Conservation (phyloP, 1,140 invertebrate genomes). For the Procambarus clarkii region DNA sequence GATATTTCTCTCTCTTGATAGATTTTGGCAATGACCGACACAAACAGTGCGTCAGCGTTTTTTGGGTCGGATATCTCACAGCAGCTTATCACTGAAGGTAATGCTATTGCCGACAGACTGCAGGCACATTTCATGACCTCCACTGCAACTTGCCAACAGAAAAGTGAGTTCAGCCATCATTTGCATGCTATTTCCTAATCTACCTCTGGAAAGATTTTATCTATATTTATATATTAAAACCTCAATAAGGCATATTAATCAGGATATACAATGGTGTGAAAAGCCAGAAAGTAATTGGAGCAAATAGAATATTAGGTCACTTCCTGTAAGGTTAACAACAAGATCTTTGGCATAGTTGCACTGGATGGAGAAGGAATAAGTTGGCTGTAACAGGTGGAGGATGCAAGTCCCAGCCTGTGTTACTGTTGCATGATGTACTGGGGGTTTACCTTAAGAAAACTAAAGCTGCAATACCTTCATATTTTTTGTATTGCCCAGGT, state of each 20-base stretch:
- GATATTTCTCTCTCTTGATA: conserved; percentile 74
- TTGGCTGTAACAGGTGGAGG: background rate
- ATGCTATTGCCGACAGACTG: conserved; percentile 92
- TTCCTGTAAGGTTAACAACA: conserved; percentile 15
- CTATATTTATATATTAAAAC: conserved; percentile 2
- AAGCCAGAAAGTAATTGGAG: background rate
- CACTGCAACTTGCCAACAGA: conserved; percentile 86
- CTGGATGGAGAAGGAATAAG: conserved; percentile 26
- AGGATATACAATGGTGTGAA: background rate
- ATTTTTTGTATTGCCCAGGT: background rate
- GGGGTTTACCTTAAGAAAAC: background rate
- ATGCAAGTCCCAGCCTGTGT: background rate
- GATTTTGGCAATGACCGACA: conserved; percentile 94
- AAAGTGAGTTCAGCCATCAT: conserved; percentile 80
- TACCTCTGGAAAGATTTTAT: background rate
- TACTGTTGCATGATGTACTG: conserved; percentile 8
- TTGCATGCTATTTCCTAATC: conserved; percentile 44
- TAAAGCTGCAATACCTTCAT: background rate
- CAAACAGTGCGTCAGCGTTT: conserved; percentile 89
- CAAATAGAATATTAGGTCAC: conserved; percentile 6
- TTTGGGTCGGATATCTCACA: conserved; percentile 93
- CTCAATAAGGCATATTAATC: background rate
- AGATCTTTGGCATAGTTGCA: conserved; percentile 51
- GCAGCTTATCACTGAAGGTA: conserved; percentile 93
- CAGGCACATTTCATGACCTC: conserved; percentile 94